Conservation (phyloP, 2,113 vertebrate species). For the Tympanuchus pallidicinctus region DNA sequence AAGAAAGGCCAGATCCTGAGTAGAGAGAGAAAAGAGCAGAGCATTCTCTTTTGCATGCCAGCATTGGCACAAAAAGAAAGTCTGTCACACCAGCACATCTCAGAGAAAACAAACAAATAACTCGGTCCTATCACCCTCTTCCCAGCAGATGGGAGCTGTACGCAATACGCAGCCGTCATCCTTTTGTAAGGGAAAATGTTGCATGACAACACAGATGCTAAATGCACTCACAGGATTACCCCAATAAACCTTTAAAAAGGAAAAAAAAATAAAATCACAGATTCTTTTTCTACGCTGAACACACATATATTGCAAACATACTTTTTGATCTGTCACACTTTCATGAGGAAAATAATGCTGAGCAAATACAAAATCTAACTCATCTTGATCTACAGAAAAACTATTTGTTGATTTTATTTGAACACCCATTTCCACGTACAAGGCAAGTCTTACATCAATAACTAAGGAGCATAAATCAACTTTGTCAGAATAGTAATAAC, state of each 20-base stretch:
- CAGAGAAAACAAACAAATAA: constrained; percentile 51
- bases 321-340: neutral
- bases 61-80: accelerated
- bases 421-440: neutral
- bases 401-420: neutral
- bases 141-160: constrained; percentile 26
- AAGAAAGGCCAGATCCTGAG: neutral
- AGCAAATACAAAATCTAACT: neutral
- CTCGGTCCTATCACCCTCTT: neutral
- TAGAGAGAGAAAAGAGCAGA: neutral
- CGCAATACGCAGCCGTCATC: neutral
- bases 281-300: neutral
- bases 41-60: neutral
- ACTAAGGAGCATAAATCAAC: constrained; percentile 33
- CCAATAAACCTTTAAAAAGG: neutral
- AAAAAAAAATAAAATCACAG: neutral
- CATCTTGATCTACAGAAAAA: neutral
- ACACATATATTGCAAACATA: neutral
- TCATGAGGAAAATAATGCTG: neutral
- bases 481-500: constrained; percentile 58
- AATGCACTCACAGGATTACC: neutral
- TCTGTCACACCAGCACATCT: neutral
- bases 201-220: neutral
- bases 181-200: constrained; percentile 10
- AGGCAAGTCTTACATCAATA: neutral